Evolutionary conservation across 53 echinoderm and acorn worm species (phyloP).

Genomic region (Holothuria scabra): DNA sequence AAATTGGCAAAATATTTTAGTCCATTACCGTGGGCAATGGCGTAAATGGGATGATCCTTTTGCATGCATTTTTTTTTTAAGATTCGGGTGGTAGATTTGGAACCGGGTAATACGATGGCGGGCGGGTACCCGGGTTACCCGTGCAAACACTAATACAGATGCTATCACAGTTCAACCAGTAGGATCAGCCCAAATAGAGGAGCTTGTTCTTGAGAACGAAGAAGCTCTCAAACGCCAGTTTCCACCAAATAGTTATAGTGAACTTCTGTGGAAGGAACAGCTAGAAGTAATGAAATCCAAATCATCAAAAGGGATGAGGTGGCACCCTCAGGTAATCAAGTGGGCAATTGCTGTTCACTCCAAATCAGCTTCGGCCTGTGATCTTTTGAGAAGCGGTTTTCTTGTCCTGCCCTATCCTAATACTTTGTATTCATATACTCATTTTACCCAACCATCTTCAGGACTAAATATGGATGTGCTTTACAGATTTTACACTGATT

Average conservation of each 20-base stretch:
- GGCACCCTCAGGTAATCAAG: not conserved
- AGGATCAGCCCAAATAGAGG: no score
- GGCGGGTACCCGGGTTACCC: no score
- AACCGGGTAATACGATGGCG: no score
- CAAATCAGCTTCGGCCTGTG: constrained; percentile 1
- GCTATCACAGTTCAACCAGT: no score
- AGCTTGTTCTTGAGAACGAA: no score
- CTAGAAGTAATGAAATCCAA: not conserved
- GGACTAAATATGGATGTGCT: not conserved
- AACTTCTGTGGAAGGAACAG: constrained; percentile 31
- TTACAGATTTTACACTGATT: not conserved
- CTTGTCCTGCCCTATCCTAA: constrained; percentile 2
- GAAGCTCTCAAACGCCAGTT: no score
- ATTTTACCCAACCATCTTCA: not conserved
- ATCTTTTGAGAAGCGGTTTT: constrained; percentile 4
- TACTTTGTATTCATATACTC: constrained; percentile 3
- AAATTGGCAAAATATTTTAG: no score
- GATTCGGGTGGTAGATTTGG: no score
- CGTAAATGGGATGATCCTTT: no score
- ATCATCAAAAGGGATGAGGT: not conserved
- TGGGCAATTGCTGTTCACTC: constrained; percentile 18
- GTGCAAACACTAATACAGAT: no score
- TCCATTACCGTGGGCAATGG: no score
- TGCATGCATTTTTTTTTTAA: no score
- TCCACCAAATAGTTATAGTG: not conserved